A percentile compares a stretch with the other conserved stretches of the same genome.
phyloP scores from a whole-genome alignment of 23 tunicate species.

The Styela plicata region DNA sequence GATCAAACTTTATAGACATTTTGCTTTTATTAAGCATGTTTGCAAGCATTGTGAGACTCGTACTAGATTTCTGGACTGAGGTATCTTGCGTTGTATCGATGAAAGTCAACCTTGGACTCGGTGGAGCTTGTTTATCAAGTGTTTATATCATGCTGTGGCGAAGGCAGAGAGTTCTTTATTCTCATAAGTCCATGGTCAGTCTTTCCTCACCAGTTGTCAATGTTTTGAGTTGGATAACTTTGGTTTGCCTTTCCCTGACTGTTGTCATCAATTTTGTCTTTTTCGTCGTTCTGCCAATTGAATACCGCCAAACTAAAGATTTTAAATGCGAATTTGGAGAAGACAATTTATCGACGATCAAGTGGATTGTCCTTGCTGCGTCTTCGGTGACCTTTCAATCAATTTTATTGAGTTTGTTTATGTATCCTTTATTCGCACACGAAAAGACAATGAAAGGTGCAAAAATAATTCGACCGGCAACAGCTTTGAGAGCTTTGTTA shows the following conservation, averaged over 20 bases:
- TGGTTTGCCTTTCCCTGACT: background rate
- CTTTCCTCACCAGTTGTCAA: background rate
- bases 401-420: background rate
- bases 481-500: background rate
- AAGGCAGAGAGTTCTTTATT: background rate
- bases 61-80: background rate
- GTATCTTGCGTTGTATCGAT: background rate
- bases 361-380: background rate
- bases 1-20: background rate
- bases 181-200: background rate
- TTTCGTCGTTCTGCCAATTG: background rate
- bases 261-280: background rate
- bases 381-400: background rate
- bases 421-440: background rate
- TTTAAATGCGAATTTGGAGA: background rate
- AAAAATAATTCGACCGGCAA: background rate
- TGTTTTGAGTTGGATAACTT: background rate
- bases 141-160: background rate
- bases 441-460: background rate
- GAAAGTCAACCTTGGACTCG: background rate
- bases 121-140: background rate
- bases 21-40: background rate
- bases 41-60: background rate
- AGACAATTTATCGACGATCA: background rate
- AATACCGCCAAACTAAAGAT: background rate